Base-by-base conservation (phyloP, 2,888 invertebrate species). In the Eupelmus urozonus region DNA sequence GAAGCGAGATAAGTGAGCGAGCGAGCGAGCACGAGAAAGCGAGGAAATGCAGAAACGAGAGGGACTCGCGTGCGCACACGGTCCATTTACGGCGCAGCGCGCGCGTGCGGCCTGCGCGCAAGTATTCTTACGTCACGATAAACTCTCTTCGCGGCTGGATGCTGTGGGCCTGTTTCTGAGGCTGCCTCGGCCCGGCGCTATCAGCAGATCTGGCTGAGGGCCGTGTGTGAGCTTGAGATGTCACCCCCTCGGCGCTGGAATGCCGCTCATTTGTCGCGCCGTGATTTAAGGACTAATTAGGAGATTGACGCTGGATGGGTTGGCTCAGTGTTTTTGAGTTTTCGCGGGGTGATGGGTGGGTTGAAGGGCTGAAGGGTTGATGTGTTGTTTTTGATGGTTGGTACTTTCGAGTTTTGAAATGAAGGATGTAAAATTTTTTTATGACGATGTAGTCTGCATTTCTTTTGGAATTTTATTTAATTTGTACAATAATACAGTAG, bases 91-190 rank as follows among this genome's bases (percentile, higher is more conserved):
- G 74, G 74, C 59, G 55, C 42, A 65, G 45, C 51, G 62, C 7
- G 63, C 65, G 65, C 49, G 55, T 25, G 65, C 63, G 29, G 57
- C 45, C 42, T 45, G 45, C 13, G 45, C 45, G 2, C 45, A 13
- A 2, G 45, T 16, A 71, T 76, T 71, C 76, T 70, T 70, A 76
- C 59, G 65, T 76, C 76, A 71, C 65, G 76, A 76, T 71, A 71
- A 69, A 62, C 63, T 0, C 16, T 2, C 51, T 62, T 23, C 60
- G 34, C 34, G 34, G 3, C 34, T 3, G 5, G 34, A 5, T 9
- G 34, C 9, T 9, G 34, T 34, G 3, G 9, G 3, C 34, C 9
- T 34, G 3, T 34, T 34, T 34, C 34, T 34, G 3, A n/a, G n/a
- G n/a, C n/a, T n/a, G n/a, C n/a, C 9, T 13, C 45, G 45, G 13